Evolutionary conservation across 2,888 invertebrate genomes (phyloP), one percentile per base, ranked within the genome.

Genomic region (Cerceris ruficornis): DNA sequence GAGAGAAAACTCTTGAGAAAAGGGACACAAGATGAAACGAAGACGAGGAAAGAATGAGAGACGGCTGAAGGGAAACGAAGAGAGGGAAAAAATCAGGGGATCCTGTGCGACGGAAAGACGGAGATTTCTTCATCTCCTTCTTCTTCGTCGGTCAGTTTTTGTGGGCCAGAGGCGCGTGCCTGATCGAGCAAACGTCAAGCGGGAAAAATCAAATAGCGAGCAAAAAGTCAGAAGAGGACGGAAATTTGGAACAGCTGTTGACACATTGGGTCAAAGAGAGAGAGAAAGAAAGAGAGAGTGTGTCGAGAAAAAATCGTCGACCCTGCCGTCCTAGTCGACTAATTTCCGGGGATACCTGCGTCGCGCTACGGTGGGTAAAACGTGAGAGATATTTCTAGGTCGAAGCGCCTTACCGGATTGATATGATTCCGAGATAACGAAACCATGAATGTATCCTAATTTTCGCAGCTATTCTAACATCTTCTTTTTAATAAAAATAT

Each of bases 241-340:
- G 64, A 77, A 80, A 82, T 80, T 78, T 59, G 46, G 82, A 59
- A 75, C 82, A 85, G 85, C 85, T 85, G 85, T 80, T 74, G 76
- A 75, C 81, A 85, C 73, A 65, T 60, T 72, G 64, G 54, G 55
- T 46, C 49, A 41, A 55, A 77, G 60, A 59, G 42, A 58, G 52
- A 66, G 28, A 28, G 4, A 28, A 4, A 28, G 4, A 28, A 4
- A 28, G 28, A 28, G 28, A 28, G 28, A 28, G 28, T n/a, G n/a
- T n/a, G 28, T 28, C 49, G 28, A 49, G 50, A 69, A 73, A 80
- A 76, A 75, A 75, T 57, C 74, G 50, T 57, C 49, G 60, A 72
- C 58, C 77, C 58, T 58, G 57, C 11, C 57, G 14, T 41, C 69
- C 73, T 64, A 62, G 64, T 50, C 69, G 58, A 61, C 81, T 81